Evolutionary conservation across 2,113 vertebrate genomes (phyloP).

Genomic region (Heterotilapia buettikoferi): DNA sequence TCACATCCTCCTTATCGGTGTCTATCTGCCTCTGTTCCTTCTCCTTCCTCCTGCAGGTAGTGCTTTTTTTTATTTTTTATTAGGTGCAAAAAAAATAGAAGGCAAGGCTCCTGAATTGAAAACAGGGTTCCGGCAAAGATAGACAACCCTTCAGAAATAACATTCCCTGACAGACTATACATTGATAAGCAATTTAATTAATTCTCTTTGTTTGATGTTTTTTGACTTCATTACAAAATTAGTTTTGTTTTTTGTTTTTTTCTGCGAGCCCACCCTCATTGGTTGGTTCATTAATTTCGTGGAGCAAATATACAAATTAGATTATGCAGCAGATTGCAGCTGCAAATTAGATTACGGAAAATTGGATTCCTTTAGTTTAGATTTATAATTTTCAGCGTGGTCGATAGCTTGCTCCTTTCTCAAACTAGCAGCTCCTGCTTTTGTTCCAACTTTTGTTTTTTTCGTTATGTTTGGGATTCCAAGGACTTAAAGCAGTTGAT

Average conservation of each 20-base stretch:
- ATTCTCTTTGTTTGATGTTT: constrained; percentile 69
- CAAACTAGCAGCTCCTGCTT: background rate
- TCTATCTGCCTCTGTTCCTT: constrained; percentile 25
- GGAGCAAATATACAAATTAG: constrained; percentile 64
- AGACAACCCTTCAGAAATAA: constrained; percentile 38
- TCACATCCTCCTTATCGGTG: constrained; percentile 38
- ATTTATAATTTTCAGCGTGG: constrained; percentile 57
- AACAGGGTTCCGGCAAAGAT: constrained; percentile 27
- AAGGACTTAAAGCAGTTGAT: background rate
- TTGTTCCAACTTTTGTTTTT: constrained; percentile 6
- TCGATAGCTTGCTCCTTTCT: constrained; percentile 35
- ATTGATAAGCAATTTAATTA: constrained; percentile 73
- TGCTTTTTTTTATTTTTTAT: background rate
- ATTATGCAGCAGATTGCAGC: constrained; percentile 54
- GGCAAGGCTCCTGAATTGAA: constrained; percentile 23
- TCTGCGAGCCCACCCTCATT: constrained; percentile 21
- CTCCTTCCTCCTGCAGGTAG: constrained; percentile 38
- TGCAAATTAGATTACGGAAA: constrained; percentile 52
- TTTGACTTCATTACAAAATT: constrained; percentile 62
- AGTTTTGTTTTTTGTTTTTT: constrained; percentile 11
- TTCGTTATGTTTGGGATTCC: constrained; percentile 3
- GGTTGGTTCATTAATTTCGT: constrained; percentile 59
- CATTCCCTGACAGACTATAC: constrained; percentile 55
- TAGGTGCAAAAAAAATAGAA: background rate
- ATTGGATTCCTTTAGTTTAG: constrained; percentile 66